Percentiles rank a stretch among this genome's conserved stretches.
These are phyloP conservation scores for Apamea sordens DNA, from an alignment of 2,888 invertebrate species.

Conservation along the genomic window DNA sequence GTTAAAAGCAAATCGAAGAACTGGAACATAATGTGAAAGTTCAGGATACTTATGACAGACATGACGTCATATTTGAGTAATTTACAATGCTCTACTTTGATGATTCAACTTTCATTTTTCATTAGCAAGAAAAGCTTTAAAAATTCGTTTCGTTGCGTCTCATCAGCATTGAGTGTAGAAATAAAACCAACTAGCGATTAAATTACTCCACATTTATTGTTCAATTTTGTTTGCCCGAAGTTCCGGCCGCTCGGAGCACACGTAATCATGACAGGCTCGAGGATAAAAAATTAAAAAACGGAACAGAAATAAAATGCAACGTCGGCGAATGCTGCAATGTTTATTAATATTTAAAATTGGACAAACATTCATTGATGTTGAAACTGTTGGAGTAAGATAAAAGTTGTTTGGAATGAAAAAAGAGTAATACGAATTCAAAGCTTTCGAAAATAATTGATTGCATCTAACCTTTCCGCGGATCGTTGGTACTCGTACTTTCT, in stretches of 20 bases:
- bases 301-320: slow-evolving; percentile 49
- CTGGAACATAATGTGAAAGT: slow-evolving; percentile 12
- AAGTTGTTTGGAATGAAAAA: not conserved
- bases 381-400: not conserved
- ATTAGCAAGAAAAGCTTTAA: slow-evolving; percentile 18
- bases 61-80: not conserved
- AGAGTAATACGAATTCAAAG: not conserved
- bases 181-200: slow-evolving; percentile 56
- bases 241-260: slow-evolving; percentile 15
- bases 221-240: slow-evolving; percentile 46
- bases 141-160: slow-evolving; percentile 30
- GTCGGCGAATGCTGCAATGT: slow-evolving; percentile 16
- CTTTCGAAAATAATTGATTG: not conserved
- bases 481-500: not conserved
- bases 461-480: no score
- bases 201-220: slow-evolving; percentile 56
- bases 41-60: not conserved
- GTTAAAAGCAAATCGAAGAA: slow-evolving; percentile 21
- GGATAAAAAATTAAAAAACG: slow-evolving; percentile 44
- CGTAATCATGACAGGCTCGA: slow-evolving; percentile 49
- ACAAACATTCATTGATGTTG: slow-evolving; percentile 8
- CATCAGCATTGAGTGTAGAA: slow-evolving; percentile 50
- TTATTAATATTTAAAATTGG: slow-evolving; percentile 24
- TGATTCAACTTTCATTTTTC: not conserved
- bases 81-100: not conserved